Evolutionary conservation across 2,888 invertebrate genomes (phyloP).

Genomic region (Drepanosiphum platanoidis): DNA sequence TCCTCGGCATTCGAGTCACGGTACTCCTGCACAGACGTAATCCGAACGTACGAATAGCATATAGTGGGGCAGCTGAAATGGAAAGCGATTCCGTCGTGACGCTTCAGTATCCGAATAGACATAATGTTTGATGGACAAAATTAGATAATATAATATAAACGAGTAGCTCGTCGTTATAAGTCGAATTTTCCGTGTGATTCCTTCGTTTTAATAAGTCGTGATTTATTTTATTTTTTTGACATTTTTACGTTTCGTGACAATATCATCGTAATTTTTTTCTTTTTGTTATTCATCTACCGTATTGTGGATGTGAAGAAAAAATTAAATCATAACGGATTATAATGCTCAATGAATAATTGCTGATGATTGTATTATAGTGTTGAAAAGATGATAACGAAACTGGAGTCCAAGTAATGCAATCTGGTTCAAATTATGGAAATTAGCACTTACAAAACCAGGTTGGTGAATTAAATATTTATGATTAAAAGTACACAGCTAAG

Average conservation of each 20-base stretch:
- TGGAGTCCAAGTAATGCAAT: neutral
- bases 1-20: conserved; percentile 61
- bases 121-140: conserved; percentile 59
- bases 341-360: conserved; percentile 2
- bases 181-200: neutral
- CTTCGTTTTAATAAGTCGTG: neutral
- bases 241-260: too few relatives aligned
- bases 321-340: neutral
- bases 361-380: neutral
- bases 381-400: neutral
- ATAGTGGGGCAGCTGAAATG: conserved; percentile 60
- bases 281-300: neutral
- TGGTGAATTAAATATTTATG: too few relatives aligned
- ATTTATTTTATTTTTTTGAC: neutral
- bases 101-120: conserved; percentile 60
- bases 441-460: conserved; percentile 23
- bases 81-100: conserved; percentile 58
- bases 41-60: conserved; percentile 24
- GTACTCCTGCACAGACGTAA: conserved; percentile 54
- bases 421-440: conserved; percentile 22
- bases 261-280: neutral
- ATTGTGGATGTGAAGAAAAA: neutral
- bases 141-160: conserved; percentile 47
- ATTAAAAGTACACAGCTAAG: too few relatives aligned
- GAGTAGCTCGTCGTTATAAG: conserved; percentile 1